These are phyloP conservation scores for Ambastaia sidthimunki DNA, from an alignment of 2,797 vertebrate species.

Conservation along the genomic window DNA sequence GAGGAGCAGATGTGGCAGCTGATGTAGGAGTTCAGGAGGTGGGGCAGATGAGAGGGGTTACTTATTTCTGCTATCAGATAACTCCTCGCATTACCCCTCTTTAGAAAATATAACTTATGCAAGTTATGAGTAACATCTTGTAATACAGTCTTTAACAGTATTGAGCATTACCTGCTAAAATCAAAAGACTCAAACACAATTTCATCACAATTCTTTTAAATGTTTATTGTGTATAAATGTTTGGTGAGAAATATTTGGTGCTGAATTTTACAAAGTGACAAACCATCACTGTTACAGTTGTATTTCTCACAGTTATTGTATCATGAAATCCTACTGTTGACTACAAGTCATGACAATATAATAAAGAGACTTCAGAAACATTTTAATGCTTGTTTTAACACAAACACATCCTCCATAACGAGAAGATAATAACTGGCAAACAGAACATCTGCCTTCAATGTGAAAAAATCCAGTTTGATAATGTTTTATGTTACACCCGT, in stretches of 20 bases:
- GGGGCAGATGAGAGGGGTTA: conserved; percentile 74
- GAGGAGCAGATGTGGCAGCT: conserved; percentile 51
- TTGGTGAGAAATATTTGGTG: neutral
- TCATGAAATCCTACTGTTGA: neutral
- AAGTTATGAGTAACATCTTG: neutral
- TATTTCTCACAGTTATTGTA: neutral
- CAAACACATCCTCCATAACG: neutral
- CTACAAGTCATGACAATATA: neutral
- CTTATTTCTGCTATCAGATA: conserved; percentile 79
- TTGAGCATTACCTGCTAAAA: too few species aligned
- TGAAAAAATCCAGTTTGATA: too few species aligned
- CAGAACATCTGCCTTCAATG: neutral
- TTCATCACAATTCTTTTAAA: neutral
- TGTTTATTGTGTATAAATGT: conserved; percentile 15
- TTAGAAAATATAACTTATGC: conserved; percentile 2
- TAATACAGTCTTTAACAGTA: too few species aligned
- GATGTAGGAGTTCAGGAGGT: conserved; percentile 78
- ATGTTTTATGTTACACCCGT: neutral
- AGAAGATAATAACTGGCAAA: neutral
- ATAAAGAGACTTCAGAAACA: neutral
- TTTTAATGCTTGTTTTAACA: neutral
- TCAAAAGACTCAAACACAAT: neutral
- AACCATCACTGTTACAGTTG: neutral
- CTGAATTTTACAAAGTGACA: neutral
- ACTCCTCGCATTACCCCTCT: conserved; percentile 51